Conservation (phyloP, 2,113 vertebrate genomes). For the Girardinichthys multiradiatus region DNA sequence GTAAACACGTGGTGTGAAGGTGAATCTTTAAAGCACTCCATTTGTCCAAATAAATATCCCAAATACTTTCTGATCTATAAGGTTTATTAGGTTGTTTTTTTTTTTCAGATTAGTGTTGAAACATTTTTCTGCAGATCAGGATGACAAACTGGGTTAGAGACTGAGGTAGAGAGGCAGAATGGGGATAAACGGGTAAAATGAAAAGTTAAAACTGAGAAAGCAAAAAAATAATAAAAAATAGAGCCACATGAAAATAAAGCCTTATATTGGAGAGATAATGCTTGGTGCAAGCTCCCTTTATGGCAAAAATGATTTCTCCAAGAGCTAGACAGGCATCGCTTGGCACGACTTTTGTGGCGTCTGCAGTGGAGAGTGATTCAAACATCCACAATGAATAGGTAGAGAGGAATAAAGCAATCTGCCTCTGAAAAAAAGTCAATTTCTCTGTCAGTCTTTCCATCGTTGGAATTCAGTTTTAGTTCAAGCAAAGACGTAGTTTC, state of each 20-base stretch:
- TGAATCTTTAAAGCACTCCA: constrained; percentile 32
- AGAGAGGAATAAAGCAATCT: constrained; percentile 63
- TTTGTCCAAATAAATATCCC: not conserved
- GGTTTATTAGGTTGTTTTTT: not conserved
- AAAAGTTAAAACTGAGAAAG: not conserved
- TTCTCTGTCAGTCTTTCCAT: constrained; percentile 1
- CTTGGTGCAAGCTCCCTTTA: not conserved
- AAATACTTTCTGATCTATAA: constrained; percentile 18
- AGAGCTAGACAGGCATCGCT: constrained; percentile 27
- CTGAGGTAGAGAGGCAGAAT: constrained; percentile 10
- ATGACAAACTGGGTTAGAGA: constrained; percentile 56
- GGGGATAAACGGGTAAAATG: not conserved
- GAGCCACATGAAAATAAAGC: constrained; percentile 12
- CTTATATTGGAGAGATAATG: constrained; percentile 16
- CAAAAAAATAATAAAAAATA: no score
- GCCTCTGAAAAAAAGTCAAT: constrained; percentile 22
- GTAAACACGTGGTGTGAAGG: constrained; percentile 2
- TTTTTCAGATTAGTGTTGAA: constrained; percentile 19
- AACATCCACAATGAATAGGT: constrained; percentile 43
- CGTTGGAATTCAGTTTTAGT: constrained; percentile 15
- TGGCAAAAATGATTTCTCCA: not conserved
- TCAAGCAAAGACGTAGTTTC: constrained; percentile 55
- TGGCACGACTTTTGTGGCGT: constrained; percentile 35
- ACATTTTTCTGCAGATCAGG: constrained; percentile 21
- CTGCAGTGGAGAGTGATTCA: constrained; percentile 28